These are phyloP conservation scores for Micropterix aruncella DNA, from an alignment of 2,888 invertebrate genomes.

Conservation along the genomic window DNA sequence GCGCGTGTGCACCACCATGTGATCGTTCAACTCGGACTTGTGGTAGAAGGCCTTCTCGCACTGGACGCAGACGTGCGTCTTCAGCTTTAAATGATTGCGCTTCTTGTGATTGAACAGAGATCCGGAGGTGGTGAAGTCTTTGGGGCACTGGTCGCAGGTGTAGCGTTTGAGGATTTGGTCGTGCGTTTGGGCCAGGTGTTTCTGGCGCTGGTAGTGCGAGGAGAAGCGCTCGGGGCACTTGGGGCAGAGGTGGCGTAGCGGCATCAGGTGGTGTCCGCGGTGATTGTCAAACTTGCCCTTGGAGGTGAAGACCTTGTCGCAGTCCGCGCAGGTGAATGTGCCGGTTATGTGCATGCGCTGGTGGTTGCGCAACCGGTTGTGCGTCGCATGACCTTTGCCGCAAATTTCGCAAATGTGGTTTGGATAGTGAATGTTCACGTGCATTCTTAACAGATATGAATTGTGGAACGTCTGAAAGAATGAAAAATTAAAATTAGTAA, in stretches of 20 bases:
- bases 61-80: neutral
- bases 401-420: neutral
- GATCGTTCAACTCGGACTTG: constrained; percentile 3
- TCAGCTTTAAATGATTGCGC: constrained; percentile 2
- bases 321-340: neutral
- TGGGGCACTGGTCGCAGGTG: neutral
- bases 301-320: neutral
- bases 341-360: neutral
- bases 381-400: constrained; percentile 1
- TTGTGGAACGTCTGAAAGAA: neutral
- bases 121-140: neutral
- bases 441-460: neutral
- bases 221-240: neutral
- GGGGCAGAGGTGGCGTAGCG: neutral
- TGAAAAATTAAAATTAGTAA: too few species aligned
- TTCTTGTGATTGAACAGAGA: neutral
- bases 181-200: neutral
- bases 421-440: constrained; percentile 1
- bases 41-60: constrained; percentile 4
- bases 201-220: neutral
- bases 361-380: neutral
- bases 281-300: constrained; percentile 1
- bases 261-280: neutral
- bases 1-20: constrained; percentile 2
- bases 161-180: neutral